A percentile compares a stretch with the other conserved stretches of the same genome.
These are phyloP conservation scores for Athene cunicularia DNA, from an alignment of 2,113 vertebrate genomes.

Conservation along the genomic window DNA sequence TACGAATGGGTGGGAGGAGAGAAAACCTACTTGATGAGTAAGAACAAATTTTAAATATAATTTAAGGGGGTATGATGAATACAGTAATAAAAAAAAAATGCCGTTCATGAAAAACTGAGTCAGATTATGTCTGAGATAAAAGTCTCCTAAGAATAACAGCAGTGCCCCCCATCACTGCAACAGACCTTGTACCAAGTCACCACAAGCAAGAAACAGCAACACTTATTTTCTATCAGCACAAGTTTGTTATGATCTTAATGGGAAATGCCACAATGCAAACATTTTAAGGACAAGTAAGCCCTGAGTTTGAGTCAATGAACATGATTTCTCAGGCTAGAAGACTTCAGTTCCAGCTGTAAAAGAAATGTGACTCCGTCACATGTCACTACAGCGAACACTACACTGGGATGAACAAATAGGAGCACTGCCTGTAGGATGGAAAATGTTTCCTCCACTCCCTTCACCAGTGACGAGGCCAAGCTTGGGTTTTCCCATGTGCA, in stretches of 20 bases:
- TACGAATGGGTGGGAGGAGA: background rate
- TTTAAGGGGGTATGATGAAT: background rate
- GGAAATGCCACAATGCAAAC: background rate
- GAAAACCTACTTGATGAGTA: background rate
- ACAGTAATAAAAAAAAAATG: background rate
- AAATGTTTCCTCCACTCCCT: background rate
- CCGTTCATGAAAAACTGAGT: background rate
- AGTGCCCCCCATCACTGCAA: background rate
- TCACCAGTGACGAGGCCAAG: background rate
- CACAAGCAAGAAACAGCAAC: background rate
- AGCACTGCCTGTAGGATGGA: background rate
- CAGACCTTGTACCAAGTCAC: background rate
- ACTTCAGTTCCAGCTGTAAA: background rate
- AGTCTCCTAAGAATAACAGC: background rate
- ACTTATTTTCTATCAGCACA: background rate
- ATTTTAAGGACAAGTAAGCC: background rate
- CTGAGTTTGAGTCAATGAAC: background rate
- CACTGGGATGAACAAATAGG: background rate
- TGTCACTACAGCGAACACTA: background rate
- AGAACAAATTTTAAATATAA: background rate
- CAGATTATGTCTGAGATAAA: background rate
- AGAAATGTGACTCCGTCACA: background rate
- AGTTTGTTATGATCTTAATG: background rate
- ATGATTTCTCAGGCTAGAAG: background rate
- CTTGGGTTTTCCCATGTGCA: background rate